Evolutionary conservation across 2,797 vertebrate species (phyloP).

Genomic region (Pelodytes ibericus): DNA sequence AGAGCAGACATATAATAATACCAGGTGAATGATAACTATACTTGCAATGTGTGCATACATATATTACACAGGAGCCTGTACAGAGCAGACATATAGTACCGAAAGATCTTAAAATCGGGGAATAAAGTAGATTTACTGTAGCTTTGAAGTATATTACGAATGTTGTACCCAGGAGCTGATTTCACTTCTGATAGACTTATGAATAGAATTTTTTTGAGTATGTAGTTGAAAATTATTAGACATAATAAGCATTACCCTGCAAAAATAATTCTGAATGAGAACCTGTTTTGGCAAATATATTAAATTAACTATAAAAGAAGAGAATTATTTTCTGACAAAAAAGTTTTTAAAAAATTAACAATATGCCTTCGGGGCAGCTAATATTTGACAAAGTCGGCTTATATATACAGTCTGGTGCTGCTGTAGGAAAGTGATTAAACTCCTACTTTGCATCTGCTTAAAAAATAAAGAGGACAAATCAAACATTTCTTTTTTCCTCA

Average conservation of each 20-base stretch:
- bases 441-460: conserved; percentile 16
- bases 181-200: no score
- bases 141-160: no score
- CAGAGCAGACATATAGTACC: no score
- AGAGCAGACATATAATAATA: no score
- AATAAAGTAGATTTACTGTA: no score
- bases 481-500: conserved; percentile 20
- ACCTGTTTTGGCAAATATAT: conserved; percentile 6
- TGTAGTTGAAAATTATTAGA: background rate
- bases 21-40: no score
- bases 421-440: conserved; percentile 47
- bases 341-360: conserved; percentile 26
- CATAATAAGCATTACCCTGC: background rate
- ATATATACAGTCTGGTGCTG: conserved; percentile 22
- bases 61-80: no score
- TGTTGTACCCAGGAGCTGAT: no score
- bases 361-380: conserved; percentile 26
- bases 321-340: background rate
- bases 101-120: no score
- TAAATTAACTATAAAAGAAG: background rate
- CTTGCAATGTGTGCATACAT: no score
- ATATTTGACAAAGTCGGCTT: conserved; percentile 8
- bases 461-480: conserved; percentile 36
- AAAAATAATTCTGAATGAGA: conserved; percentile 1
- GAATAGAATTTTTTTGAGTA: no score